Evolutionary conservation across 2,888 invertebrate species (phyloP), one percentile per base, ranked within the genome.

Genomic region (Drosophila pegasa): DNA sequence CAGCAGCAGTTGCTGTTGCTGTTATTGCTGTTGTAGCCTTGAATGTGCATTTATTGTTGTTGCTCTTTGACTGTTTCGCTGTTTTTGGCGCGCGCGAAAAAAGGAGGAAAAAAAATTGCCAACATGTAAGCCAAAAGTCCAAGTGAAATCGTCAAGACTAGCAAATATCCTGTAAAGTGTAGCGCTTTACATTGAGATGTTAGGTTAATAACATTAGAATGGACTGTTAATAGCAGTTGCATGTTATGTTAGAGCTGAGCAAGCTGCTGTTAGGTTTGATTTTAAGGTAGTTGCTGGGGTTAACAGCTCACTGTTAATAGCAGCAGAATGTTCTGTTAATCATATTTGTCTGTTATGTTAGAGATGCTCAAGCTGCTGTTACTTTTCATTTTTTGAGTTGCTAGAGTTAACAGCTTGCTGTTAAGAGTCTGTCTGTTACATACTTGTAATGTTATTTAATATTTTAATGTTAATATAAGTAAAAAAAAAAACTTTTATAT

Each of bases 1-100:
- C 45, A 29, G 47, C 18, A 20, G 20, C 14, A 25, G 54, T 31
- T 57, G 65, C 9, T 47, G 43, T 14, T 38, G 56, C 38, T 52
- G 59, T 10, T 43, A 62, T 38, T 77, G 65, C 58, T 77, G 63
- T 68, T 83, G 78, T 64, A 83, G 83, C 83, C 83, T 83, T 83
- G 83, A 83, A 83, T 85, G 86, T 83, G 88, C 88, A 85, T 85
- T 80, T 81, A 74, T 74, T 82, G 77, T 71, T 65, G 73, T 68
- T 75, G 71, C 65, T 68, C 62, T 72, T 74, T 74, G 66, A 66
- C 52, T 56, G 47, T 61, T 40, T 67, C 54, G 72, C 68, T 60
- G 75, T 79, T 82, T 87, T 83, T 79, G 86, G 82, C 87, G 87
- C 87, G 82, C 77, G 76, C 68, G 79, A 56, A 64, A 70, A 70